Evolutionary conservation across 2,797 vertebrate species (phyloP), one percentile per base, ranked within the genome.

Genomic region (Malacoraja senta): DNA sequence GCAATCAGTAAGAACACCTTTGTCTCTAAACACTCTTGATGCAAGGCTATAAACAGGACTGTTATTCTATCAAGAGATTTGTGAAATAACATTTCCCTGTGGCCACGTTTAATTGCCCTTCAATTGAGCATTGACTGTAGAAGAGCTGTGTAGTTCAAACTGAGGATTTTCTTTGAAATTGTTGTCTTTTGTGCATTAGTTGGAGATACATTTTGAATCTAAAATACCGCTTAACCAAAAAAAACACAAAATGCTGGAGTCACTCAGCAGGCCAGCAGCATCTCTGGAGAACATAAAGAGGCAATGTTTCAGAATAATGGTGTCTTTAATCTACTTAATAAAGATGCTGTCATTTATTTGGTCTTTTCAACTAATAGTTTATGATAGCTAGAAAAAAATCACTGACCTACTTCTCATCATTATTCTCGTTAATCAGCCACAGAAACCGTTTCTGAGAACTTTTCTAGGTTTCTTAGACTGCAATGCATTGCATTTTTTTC

Each of bases 1-100:
- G 29, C 24, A 91, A 92, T 92, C 38, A 76, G 71, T 92, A 92
- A 53, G 32, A 71, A 71, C 15, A 72, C 35, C 65, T 91, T 24
- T 1, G 32, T 71, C 65, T 91, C 65, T 71, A 38, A 71, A 88
- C 13, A 13, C 71, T 74, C 7, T 76, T 9, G 63, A 53, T 76
- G 26, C 8, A 17, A 74, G 10, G 35, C 21, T 91, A 44, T 53
- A 76, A 72, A 76, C 72, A 6, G 38, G 0, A 58, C 71, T 58
- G 61, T 19, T 68, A 88, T 53, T 44, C 10, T 76, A 74, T 92
- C 72, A 92, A 76, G 71, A 92, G 38, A 44, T 72, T 44, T 74
- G 17, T 38, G 29, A 26, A 72, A 12, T 53, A 26, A 24, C 21
- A 8, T 88, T 65, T 65, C 19, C n/a, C 19, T 13, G 17, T 35